Percentiles rank a stretch among this genome's conserved stretches.
Evolutionary conservation across 1,140 invertebrate species (phyloP).

Genomic region (Heliconius nattereri): DNA sequence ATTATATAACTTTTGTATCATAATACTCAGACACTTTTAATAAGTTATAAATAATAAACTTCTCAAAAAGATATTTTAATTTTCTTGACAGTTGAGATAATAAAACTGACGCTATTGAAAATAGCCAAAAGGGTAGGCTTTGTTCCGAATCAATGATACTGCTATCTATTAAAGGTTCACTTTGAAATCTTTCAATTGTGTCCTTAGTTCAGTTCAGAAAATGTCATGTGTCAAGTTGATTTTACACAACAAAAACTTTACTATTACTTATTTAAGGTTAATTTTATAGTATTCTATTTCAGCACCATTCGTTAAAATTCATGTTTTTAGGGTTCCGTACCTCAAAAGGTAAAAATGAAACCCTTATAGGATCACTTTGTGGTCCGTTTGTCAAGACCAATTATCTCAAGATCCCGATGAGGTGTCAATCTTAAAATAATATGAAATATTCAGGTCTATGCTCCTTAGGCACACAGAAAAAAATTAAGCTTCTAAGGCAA

Average conservation of each 20-base stretch:
- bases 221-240: background rate
- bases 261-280: background rate
- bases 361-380: no score
- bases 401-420: no score
- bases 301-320: background rate
- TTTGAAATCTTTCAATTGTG: conserved; percentile 12
- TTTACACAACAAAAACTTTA: background rate
- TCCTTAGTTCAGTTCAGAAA: background rate
- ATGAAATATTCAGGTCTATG: no score
- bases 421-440: no score
- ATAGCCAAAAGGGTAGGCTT: conserved; percentile 14
- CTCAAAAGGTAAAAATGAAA: no score
- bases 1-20: background rate
- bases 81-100: background rate
- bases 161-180: conserved; percentile 8
- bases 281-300: background rate
- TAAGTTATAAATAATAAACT: background rate
- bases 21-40: no score
- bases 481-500: no score
- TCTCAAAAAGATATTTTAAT: background rate
- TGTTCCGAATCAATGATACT: conserved; percentile 19
- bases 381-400: no score
- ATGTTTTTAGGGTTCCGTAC: no score
- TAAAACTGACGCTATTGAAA: background rate
- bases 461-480: no score